Percentiles rank a stretch among this genome's conserved stretches.
Conservation (phyloP, 2,888 invertebrate species). For the Cataglyphis altisquamis region DNA sequence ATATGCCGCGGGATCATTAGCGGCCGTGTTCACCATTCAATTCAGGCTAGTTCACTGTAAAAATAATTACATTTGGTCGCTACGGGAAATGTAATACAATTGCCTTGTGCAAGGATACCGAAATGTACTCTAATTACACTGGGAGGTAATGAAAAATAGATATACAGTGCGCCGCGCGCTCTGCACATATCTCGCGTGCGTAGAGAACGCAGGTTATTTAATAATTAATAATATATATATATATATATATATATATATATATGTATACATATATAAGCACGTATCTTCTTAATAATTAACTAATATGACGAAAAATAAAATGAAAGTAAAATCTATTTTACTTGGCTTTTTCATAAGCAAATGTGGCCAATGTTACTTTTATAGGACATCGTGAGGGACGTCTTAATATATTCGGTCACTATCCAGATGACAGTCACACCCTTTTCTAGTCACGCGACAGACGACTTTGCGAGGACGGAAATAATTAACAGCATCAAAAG, state of each 20-base stretch:
- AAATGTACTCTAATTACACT: conserved; percentile 53
- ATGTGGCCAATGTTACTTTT: conserved; percentile 32
- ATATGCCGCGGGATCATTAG: conserved; percentile 49
- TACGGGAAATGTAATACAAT: conserved; percentile 46
- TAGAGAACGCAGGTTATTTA: conserved; percentile 14
- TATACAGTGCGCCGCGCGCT: conserved; percentile 9
- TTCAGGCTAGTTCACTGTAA: conserved; percentile 38
- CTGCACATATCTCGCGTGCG: neutral
- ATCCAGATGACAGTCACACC: conserved; percentile 78
- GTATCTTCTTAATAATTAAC: neutral
- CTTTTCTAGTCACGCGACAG: conserved; percentile 80
- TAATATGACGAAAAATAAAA: neutral
- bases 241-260: no score
- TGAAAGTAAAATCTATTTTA: neutral
- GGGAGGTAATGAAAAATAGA: conserved; percentile 46
- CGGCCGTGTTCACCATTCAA: conserved; percentile 24
- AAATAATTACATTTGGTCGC: conserved; percentile 53
- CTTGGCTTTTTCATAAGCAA: conserved; percentile 16
- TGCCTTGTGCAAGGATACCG: conserved; percentile 45
- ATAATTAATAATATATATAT: conserved; percentile 38
- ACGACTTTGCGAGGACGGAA: conserved; percentile 69
- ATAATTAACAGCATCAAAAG: conserved; percentile 71
- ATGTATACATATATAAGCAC: neutral
- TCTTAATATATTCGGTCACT: conserved; percentile 75
- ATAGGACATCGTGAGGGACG: conserved; percentile 64